A percentile compares a stretch with the other conserved stretches of the same genome.
Evolutionary conservation across 2,113 vertebrate species (phyloP).

Genomic region (Phalacrocorax aristotelis): DNA sequence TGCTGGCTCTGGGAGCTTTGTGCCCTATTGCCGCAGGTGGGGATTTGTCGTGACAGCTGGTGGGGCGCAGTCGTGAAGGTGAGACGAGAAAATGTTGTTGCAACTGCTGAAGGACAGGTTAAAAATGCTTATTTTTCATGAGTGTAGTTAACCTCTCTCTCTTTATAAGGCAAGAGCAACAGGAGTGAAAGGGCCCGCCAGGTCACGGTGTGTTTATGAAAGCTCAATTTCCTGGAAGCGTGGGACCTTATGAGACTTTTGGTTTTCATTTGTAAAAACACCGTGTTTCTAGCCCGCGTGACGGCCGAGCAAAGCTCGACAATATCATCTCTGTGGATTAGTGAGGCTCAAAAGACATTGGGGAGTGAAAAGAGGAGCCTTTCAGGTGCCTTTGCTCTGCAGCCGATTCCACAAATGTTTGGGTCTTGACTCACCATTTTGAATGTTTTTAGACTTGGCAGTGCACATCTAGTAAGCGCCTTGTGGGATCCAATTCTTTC

Average conservation of each 20-base stretch:
- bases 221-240: neutral
- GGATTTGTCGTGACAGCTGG: too few species aligned
- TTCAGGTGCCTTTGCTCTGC: neutral
- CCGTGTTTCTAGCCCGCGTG: neutral
- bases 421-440: neutral
- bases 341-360: neutral
- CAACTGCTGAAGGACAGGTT: neutral
- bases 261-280: neutral
- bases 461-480: neutral
- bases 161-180: neutral
- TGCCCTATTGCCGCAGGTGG: rapidly evolving
- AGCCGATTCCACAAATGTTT: neutral
- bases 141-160: neutral
- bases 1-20: neutral
- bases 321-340: neutral
- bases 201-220: neutral
- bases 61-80: rapidly evolving
- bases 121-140: neutral
- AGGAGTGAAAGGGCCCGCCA: neutral
- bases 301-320: neutral
- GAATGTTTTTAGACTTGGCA: neutral
- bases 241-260: neutral
- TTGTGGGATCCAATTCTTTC: neutral
- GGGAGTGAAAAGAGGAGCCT: neutral
- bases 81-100: neutral